Percentiles rank a stretch among this genome's conserved stretches.
These are phyloP conservation scores for Cryptomyrus ogoouensis DNA, from an alignment of 2,113 vertebrate genomes.

Conservation along the genomic window DNA sequence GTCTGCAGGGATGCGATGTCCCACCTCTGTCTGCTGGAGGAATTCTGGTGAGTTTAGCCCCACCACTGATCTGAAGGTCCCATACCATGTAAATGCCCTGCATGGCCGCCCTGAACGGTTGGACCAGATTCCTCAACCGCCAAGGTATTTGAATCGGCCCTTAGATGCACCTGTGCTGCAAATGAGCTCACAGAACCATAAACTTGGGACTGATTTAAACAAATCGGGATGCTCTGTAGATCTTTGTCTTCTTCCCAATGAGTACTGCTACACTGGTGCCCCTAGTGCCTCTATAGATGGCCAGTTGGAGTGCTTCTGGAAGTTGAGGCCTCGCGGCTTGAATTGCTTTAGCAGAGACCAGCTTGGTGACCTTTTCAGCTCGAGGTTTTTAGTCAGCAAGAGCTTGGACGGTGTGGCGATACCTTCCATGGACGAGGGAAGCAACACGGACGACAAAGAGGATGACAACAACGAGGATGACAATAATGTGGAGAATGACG, in stretches of 20 bases:
- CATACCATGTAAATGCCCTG: neutral
- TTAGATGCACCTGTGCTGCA: neutral
- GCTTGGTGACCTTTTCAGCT: neutral
- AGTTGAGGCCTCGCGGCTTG: neutral
- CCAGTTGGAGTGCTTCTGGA: conserved; percentile 62
- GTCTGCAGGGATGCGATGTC: too few relatives aligned
- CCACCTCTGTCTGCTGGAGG: neutral
- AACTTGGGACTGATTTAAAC: neutral
- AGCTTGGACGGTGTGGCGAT: conserved; percentile 42
- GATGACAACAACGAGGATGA: conserved; percentile 24
- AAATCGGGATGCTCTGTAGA: neutral
- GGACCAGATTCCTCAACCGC: neutral
- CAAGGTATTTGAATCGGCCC: neutral
- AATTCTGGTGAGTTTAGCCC: neutral
- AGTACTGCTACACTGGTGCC: conserved; percentile 31
- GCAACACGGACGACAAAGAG: conserved; percentile 25
- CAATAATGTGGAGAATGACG: conserved; percentile 23
- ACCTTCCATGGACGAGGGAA: conserved; percentile 37
- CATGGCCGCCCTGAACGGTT: neutral
- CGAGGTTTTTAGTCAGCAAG: conserved; percentile 34
- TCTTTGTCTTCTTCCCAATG: neutral
- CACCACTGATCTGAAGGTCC: neutral
- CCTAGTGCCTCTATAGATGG: conserved; percentile 56
- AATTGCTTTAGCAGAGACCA: neutral
- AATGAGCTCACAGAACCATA: neutral